Evolutionary conservation across 2,797 vertebrate species (phyloP).

Genomic region (Dicrostonyx torquatus): DNA sequence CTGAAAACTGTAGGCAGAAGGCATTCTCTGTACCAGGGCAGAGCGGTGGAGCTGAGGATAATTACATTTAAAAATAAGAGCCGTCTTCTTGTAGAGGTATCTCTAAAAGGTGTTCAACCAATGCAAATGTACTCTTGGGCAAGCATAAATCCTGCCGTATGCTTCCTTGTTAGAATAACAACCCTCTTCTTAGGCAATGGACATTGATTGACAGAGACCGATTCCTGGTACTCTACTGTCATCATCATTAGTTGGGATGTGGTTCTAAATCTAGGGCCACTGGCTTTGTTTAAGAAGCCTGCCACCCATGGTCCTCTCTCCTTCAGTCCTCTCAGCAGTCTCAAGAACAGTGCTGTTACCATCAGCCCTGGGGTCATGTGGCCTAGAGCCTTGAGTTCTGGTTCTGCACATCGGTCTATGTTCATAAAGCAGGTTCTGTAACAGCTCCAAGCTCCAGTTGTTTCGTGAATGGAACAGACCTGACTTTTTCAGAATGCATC

Average conservation of each 20-base stretch:
- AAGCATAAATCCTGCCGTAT: background rate
- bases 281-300: slow-evolving; percentile 22
- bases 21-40: background rate
- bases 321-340: background rate
- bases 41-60: background rate
- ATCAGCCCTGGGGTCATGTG: background rate
- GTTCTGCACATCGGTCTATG: background rate
- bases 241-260: background rate
- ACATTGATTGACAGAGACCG: background rate
- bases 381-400: background rate
- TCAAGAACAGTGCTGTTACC: background rate
- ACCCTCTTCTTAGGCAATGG: background rate
- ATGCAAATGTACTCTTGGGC: background rate
- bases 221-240: background rate
- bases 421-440: background rate
- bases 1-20: slow-evolving; percentile 34
- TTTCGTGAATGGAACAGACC: background rate
- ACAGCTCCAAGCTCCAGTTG: background rate
- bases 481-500: background rate
- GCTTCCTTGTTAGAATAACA: background rate
- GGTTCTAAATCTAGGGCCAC: background rate
- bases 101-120: background rate
- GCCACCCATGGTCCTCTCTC: background rate
- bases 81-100: background rate
- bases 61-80: slow-evolving; percentile 48